These are phyloP conservation scores for Pseudomyrmex gracilis DNA, from an alignment of 1,140 invertebrate genomes.

Conservation along the genomic window DNA sequence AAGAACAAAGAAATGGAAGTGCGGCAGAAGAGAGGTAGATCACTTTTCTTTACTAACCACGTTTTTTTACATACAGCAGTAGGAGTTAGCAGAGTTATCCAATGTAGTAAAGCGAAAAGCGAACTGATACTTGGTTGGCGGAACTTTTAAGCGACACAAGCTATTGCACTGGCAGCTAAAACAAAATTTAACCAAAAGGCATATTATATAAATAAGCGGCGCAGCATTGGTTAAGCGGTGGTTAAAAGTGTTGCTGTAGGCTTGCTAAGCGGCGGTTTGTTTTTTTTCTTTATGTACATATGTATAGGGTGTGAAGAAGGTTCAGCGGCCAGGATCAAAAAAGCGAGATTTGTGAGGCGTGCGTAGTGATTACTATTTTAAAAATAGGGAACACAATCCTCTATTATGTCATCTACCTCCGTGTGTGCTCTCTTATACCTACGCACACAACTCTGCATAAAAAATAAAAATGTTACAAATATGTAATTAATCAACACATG, in stretches of 20 bases:
- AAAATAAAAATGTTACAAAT: slow-evolving; percentile 60
- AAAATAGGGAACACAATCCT: slow-evolving; percentile 37
- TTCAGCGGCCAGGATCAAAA: slow-evolving; percentile 51
- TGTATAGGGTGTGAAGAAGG: neutral
- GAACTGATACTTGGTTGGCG: slow-evolving; percentile 77
- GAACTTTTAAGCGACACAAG: slow-evolving; percentile 83
- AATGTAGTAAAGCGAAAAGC: slow-evolving; percentile 83
- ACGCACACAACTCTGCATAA: slow-evolving; percentile 71
- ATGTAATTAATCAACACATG: slow-evolving; percentile 14
- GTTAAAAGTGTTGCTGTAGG: slow-evolving; percentile 64
- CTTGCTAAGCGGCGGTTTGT: slow-evolving; percentile 52
- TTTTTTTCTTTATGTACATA: slow-evolving; percentile 32
- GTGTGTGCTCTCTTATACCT: slow-evolving; percentile 63
- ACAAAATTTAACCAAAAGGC: slow-evolving; percentile 80
- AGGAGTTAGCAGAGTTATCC: slow-evolving; percentile 85
- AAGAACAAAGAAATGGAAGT: slow-evolving; percentile 11
- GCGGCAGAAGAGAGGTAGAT: slow-evolving; percentile 25
- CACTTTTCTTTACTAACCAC: slow-evolving; percentile 78
- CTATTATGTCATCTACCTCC: slow-evolving; percentile 74
- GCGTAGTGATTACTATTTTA: slow-evolving; percentile 63
- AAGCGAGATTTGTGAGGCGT: slow-evolving; percentile 75
- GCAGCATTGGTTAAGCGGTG: slow-evolving; percentile 61
- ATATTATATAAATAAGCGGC: slow-evolving; percentile 70
- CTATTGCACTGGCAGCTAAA: slow-evolving; percentile 84
- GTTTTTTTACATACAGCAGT: slow-evolving; percentile 79